Evolutionary conservation across 2,113 vertebrate species (phyloP).

Genomic region (Ailurus styani): DNA sequence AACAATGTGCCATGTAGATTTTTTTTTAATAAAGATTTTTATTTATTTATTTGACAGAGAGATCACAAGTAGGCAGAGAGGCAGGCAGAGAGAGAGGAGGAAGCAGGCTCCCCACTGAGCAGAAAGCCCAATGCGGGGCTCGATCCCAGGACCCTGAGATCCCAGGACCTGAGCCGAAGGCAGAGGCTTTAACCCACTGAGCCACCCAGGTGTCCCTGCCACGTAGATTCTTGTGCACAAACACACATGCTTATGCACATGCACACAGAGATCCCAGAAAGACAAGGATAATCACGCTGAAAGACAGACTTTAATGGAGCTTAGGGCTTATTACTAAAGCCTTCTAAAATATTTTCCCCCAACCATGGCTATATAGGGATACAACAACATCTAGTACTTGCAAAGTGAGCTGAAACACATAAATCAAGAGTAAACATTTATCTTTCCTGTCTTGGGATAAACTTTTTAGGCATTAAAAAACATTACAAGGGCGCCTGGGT

Average conservation of each 20-base stretch:
- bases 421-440: neutral
- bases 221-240: neutral
- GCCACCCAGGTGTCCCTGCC: too few relatives aligned
- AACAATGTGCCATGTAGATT: neutral
- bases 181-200: too few relatives aligned
- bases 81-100: too few relatives aligned
- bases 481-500: too few relatives aligned
- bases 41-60: too few relatives aligned
- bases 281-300: neutral
- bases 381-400: neutral
- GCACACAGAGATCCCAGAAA: neutral
- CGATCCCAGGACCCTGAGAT: too few relatives aligned
- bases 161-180: too few relatives aligned
- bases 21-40: neutral
- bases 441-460: neutral
- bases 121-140: too few relatives aligned
- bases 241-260: rapidly evolving
- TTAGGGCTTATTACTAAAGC: neutral
- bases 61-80: too few relatives aligned
- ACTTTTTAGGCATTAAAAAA: neutral
- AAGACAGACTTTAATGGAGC: neutral
- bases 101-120: too few relatives aligned
- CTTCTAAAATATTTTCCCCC: neutral
- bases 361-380: neutral
- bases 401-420: neutral